These are phyloP conservation scores for Tonatia bakeri DNA, from an alignment of 2,113 vertebrate species.

Conservation along the genomic window DNA sequence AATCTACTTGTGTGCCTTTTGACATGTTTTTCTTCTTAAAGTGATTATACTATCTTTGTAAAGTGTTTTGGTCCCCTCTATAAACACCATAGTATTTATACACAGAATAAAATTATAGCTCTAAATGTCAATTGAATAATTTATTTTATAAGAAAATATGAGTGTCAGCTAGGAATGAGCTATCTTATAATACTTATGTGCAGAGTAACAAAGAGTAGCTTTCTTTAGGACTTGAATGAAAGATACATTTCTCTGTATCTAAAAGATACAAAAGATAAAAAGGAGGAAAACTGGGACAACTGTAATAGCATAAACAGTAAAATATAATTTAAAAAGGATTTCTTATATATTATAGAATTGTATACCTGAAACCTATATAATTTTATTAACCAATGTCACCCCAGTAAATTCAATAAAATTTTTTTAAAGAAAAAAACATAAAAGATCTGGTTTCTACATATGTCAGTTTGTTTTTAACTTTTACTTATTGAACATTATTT, in stretches of 20 bases:
- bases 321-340: too few species aligned
- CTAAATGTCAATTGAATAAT: background rate
- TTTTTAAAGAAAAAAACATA: too few species aligned
- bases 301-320: too few species aligned
- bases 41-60: background rate
- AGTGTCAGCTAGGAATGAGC: background rate
- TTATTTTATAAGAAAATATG: background rate
- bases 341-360: too few species aligned
- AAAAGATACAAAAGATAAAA: background rate
- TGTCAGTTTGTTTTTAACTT: background rate
- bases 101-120: background rate
- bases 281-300: too few species aligned
- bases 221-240: background rate
- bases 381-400: too few species aligned
- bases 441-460: background rate
- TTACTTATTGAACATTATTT: slow-evolving; percentile 20
- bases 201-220: background rate
- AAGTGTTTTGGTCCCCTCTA: background rate
- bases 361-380: too few species aligned
- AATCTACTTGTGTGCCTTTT: background rate
- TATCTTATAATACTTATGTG: background rate
- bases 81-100: background rate
- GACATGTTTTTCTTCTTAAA: background rate
- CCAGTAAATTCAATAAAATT: too few species aligned
- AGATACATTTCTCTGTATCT: background rate